Evolutionary conservation across 2,113 vertebrate genomes (phyloP).

Genomic region (Passer domesticus): DNA sequence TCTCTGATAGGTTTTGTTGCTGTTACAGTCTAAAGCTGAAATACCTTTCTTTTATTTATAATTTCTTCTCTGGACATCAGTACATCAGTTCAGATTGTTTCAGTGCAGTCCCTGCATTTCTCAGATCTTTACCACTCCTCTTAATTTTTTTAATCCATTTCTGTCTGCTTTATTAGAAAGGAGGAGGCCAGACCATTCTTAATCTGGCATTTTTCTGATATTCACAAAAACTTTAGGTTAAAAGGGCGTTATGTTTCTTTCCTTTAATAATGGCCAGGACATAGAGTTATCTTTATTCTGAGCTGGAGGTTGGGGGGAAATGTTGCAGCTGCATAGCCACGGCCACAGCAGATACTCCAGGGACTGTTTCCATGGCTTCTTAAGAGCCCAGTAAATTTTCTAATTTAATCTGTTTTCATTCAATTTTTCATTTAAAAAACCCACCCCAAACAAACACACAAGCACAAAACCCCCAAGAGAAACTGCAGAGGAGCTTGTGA

Average conservation of each 20-base stretch:
- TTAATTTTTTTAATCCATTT: not conserved
- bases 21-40: not conserved
- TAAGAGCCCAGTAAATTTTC: not conserved
- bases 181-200: not conserved
- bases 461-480: not conserved
- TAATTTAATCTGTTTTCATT: not conserved
- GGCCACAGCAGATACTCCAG: not conserved
- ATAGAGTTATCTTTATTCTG: not conserved
- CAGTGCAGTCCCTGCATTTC: not conserved
- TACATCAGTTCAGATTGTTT: not conserved
- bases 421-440: not conserved
- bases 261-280: not conserved
- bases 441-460: not conserved
- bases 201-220: not conserved
- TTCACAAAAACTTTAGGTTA: not conserved
- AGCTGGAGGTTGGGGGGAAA: not conserved
- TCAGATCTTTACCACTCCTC: not conserved
- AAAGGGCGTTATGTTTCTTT: not conserved
- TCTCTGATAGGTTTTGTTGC: not conserved
- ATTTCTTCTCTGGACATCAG: not conserved
- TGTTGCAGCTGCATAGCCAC: not conserved
- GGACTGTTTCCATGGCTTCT: not conserved
- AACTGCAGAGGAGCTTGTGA: not conserved
- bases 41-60: not conserved
- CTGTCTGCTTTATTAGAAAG: not conserved